Conservation (phyloP, 1,140 invertebrate species). For the Drosophila pseudoobscura region DNA sequence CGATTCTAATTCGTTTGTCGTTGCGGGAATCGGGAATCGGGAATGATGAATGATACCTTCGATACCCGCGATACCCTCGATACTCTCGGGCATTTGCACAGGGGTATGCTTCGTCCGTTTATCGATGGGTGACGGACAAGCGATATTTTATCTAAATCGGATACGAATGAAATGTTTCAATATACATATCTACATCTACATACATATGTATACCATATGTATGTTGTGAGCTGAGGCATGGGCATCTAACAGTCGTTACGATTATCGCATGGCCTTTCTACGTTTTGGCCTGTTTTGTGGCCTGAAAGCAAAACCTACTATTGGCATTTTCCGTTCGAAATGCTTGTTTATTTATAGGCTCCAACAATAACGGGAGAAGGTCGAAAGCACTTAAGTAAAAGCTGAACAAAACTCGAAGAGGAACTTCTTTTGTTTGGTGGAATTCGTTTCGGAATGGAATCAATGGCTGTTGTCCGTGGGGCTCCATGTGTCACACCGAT, state of each 20-base stretch:
- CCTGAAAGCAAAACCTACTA: constrained; percentile 13
- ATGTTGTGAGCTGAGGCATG: too few relatives aligned
- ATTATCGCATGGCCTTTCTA: constrained; percentile 26
- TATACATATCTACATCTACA: too few relatives aligned
- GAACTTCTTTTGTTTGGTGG: not conserved
- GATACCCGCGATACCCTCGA: not conserved
- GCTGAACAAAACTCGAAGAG: constrained; percentile 13
- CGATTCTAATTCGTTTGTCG: constrained; percentile 5
- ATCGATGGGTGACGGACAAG: too few relatives aligned
- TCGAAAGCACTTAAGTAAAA: constrained; percentile 20
- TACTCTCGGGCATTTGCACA: too few relatives aligned
- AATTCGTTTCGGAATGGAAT: not conserved
- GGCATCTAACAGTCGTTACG: too few relatives aligned
- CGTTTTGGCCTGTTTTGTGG: constrained; percentile 1
- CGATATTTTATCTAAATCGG: too few relatives aligned
- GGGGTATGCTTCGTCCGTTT: too few relatives aligned
- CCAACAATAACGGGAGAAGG: constrained; percentile 35
- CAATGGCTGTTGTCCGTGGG: too few relatives aligned
- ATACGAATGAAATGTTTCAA: too few relatives aligned
- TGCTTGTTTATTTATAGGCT: constrained; percentile 25
- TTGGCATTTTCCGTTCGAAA: constrained; percentile 33
- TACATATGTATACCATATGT: too few relatives aligned
- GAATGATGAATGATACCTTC: constrained; percentile 31
- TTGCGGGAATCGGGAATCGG: too few relatives aligned
- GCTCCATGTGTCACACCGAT: too few relatives aligned